Evolutionary conservation across 2,888 invertebrate genomes (phyloP), one percentile per base, ranked within the genome.

Genomic region (Frankliniella fusca): DNA sequence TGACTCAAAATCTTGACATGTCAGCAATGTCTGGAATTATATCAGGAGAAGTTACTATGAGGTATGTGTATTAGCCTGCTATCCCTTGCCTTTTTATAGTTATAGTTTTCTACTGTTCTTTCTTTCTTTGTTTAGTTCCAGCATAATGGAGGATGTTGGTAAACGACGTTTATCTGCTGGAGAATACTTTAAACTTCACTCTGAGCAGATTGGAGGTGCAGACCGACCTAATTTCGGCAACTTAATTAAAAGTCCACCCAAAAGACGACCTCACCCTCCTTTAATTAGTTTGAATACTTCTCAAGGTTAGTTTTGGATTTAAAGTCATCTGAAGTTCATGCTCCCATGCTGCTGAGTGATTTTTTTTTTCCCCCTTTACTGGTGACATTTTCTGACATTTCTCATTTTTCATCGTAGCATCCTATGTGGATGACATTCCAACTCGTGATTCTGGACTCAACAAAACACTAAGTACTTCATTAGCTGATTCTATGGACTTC

Each of bases 131-230:
- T 76, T 10, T 12, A 76, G 70, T 23, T 76, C 70, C 12, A 76
- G 70, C 27, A 76, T 76, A 27, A 76, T 76, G 70, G 70, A 76
- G 27, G 70, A 76, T 76, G 70, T 76, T 76, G 70, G 70, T 0
- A 76, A 76, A 76, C 70, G 70, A 9, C 27, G 70, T 12, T 8
- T 76, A 10, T 76, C 70, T 27, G 70, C 27, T 23, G 70, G 70
- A 23, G 70, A 76, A 27, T 76, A 76, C 27, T 76, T 76, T 12
- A 76, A 76, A 76, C 27, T 76, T 12, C 70, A 27, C 27, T 27
- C 70, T 76, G 70, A 76, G 27, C 23, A 76, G 27, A 27, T 76
- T 76, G 70, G 23, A 76, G 70, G 20, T 54, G 10, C 12, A 54
- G 5, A 76, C 23, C 27, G 70, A 12, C 70, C 70, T 12, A 76